These are phyloP conservation scores for Drosophila hawaiiensis DNA, from an alignment of 2,888 invertebrate species.

Conservation along the genomic window DNA sequence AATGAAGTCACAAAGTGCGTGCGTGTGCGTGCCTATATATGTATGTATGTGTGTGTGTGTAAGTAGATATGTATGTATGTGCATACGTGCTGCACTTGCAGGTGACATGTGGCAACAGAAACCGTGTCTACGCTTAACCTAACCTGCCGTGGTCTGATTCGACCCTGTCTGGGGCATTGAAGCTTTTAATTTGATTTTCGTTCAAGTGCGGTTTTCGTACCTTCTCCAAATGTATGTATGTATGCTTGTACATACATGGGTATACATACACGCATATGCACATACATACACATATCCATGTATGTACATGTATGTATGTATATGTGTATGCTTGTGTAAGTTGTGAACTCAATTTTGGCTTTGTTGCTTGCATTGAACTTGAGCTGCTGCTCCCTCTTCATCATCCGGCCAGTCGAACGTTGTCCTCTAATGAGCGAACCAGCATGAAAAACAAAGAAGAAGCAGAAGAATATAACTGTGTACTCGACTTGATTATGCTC, in stretches of 20 bases:
- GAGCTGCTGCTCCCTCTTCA: constrained; percentile 26
- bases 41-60: background rate
- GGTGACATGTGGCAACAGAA: constrained; percentile 67
- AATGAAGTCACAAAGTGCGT: constrained; percentile 77
- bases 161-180: constrained; percentile 72
- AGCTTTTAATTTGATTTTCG: constrained; percentile 82
- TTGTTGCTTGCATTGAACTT: constrained; percentile 51
- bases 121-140: constrained; percentile 59
- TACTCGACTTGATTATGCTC: background rate
- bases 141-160: constrained; percentile 42
- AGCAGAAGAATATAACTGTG: background rate
- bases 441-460: background rate
- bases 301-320: constrained; percentile 3
- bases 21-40: constrained; percentile 23
- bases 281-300: background rate
- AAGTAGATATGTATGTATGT: background rate
- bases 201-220: constrained; percentile 79
- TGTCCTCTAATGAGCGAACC: constrained; percentile 58
- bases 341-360: constrained; percentile 47
- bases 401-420: constrained; percentile 22
- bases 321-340: constrained; percentile 19
- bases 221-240: constrained; percentile 15
- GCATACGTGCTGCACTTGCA: constrained; percentile 29
- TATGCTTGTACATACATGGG: background rate
- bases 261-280: background rate